Evolutionary conservation across 2,888 invertebrate species (phyloP).

Genomic region (Troides oblongomaculatus): DNA sequence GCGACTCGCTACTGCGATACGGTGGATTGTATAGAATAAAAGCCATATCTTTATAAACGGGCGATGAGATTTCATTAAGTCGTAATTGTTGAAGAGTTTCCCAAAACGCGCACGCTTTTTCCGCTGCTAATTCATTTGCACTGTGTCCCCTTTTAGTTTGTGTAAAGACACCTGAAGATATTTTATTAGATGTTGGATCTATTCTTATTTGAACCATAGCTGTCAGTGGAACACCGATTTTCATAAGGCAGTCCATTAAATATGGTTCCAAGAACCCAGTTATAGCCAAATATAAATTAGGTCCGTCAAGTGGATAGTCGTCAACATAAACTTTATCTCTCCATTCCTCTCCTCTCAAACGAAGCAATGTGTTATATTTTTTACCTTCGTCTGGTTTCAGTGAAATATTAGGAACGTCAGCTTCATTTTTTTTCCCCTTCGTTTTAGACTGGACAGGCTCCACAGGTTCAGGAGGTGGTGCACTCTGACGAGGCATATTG

Average conservation of each 20-base stretch:
- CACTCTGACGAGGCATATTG: constrained; percentile 34
- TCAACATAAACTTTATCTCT: constrained; percentile 75
- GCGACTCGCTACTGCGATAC: constrained; percentile 52
- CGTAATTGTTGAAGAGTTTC: constrained; percentile 59
- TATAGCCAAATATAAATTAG: constrained; percentile 75
- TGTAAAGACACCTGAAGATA: constrained; percentile 54
- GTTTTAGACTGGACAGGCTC: constrained; percentile 41
- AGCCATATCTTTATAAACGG: constrained; percentile 63
- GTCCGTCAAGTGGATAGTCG: constrained; percentile 76
- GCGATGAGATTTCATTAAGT: constrained; percentile 49
- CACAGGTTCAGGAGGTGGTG: constrained; percentile 36
- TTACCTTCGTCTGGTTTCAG: constrained; percentile 54
- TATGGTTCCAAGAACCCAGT: constrained; percentile 71
- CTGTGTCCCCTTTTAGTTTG: constrained; percentile 65
- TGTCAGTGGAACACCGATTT: constrained; percentile 62
- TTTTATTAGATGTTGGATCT: constrained; percentile 42
- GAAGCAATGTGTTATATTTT: constrained; percentile 70
- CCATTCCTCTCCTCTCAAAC: constrained; percentile 78
- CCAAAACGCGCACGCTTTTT: constrained; percentile 62
- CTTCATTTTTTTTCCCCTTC: constrained; percentile 49
- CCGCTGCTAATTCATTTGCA: constrained; percentile 57
- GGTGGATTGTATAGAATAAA: constrained; percentile 68
- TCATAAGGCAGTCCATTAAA: constrained; percentile 53
- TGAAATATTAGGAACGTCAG: constrained; percentile 32
- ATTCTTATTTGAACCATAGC: constrained; percentile 69